A percentile compares a stretch with the other conserved stretches of the same genome.
phyloP scores from a whole-genome alignment of 2,797 vertebrate genomes.

The Gephyroberyx darwinii region DNA sequence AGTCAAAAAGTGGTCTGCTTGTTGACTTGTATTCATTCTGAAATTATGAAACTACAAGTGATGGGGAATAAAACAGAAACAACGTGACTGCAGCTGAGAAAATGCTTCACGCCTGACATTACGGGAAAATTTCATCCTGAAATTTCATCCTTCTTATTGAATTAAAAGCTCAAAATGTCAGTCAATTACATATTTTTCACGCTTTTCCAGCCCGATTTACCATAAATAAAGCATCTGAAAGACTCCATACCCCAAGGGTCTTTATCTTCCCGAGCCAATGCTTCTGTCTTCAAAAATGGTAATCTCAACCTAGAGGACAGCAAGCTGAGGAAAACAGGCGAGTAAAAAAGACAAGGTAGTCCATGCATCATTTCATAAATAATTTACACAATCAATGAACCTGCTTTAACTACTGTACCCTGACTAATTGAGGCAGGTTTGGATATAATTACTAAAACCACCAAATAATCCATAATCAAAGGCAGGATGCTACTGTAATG shows the following conservation, averaged over 20 bases:
- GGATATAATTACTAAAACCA: too few species aligned
- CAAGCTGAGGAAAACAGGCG: constrained; percentile 79
- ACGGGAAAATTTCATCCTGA: neutral
- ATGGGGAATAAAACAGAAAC: neutral
- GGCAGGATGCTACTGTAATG: too few species aligned
- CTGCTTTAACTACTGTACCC: neutral
- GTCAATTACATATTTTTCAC: too few species aligned
- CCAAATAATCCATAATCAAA: too few species aligned
- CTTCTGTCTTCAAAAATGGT: constrained; percentile 98
- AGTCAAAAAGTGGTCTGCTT: too few species aligned
- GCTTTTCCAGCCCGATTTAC: neutral
- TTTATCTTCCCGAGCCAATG: constrained; percentile 92
- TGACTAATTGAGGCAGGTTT: too few species aligned
- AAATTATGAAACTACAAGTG: neutral
- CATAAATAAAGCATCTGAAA: neutral
- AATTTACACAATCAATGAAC: neutral
- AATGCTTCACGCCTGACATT: neutral
- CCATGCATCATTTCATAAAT: neutral
- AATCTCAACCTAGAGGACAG: constrained; percentile 89
- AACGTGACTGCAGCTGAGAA: neutral
- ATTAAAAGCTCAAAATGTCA: neutral
- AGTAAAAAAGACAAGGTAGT: constrained; percentile 5
- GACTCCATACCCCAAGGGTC: constrained; percentile 35
- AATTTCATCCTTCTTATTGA: neutral
- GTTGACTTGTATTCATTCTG: neutral